Conservation (phyloP, 1,140 invertebrate species). For the Brachionus asplanchnoidis region DNA sequence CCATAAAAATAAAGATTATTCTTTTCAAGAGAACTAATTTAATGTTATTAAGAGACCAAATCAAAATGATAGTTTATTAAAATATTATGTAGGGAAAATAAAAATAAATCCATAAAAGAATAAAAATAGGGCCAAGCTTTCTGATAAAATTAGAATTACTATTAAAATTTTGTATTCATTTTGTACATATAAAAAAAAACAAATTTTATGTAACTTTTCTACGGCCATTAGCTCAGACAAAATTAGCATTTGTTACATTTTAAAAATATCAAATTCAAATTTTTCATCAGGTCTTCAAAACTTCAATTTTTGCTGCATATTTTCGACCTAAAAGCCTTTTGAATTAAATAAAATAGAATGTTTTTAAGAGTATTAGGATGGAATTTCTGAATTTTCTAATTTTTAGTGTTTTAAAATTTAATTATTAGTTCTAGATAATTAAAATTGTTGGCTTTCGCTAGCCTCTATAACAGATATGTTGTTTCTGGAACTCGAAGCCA, state of each 20-base stretch:
- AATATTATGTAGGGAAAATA: background rate
- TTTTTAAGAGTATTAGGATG: background rate
- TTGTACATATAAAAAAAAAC: background rate
- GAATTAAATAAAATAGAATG: background rate
- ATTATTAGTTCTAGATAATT: background rate
- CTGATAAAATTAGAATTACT: background rate
- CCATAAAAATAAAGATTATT: too few species aligned
- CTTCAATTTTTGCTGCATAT: background rate
- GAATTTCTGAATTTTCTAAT: background rate
- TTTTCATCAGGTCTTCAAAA: background rate
- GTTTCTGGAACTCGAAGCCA: background rate
- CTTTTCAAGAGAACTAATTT: background rate
- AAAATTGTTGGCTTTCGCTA: conserved; percentile 2
- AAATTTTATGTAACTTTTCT: background rate
- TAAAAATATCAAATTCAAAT: background rate
- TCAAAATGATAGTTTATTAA: background rate
- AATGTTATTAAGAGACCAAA: background rate
- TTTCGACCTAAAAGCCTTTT: background rate
- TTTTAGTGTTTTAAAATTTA: background rate
- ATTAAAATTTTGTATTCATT: background rate
- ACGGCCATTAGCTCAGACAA: too few species aligned
- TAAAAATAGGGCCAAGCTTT: background rate
- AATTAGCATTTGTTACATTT: too few species aligned
- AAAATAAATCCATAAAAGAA: background rate
- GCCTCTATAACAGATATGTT: conserved; percentile 4